Evolutionary conservation across 2,797 vertebrate genomes (phyloP).

Genomic region (Sebastes hopkinsi): DNA sequence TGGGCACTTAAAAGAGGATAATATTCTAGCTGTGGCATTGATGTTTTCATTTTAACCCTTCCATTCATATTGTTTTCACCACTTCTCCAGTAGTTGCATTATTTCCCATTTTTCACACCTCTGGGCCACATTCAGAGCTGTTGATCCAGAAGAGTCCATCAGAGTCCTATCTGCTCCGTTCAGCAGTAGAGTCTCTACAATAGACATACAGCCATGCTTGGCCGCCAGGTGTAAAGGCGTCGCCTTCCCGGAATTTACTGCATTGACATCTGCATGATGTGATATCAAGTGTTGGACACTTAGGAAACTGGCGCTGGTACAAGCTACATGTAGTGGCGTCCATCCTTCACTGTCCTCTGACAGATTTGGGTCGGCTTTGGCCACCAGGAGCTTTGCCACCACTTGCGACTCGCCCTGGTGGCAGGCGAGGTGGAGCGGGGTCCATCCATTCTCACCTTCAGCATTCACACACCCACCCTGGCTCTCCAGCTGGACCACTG

Average conservation of each 20-base stretch:
- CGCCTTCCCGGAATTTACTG: slow-evolving; percentile 74
- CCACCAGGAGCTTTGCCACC: slow-evolving; percentile 78
- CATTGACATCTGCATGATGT: slow-evolving; percentile 80
- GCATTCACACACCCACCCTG: slow-evolving; percentile 73
- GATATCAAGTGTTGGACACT: slow-evolving; percentile 83
- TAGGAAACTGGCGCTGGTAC: slow-evolving; percentile 77
- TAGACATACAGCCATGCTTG: slow-evolving; percentile 77
- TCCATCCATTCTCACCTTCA: slow-evolving; percentile 84
- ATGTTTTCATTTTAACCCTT: background rate
- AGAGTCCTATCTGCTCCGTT: slow-evolving; percentile 76
- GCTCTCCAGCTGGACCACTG: slow-evolving; percentile 81
- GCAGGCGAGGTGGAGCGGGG: slow-evolving; percentile 86
- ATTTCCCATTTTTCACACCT: slow-evolving; percentile 75
- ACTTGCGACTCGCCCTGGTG: slow-evolving; percentile 72
- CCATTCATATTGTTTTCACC: background rate
- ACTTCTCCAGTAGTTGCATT: slow-evolving; percentile 72
- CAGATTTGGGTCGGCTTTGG: slow-evolving; percentile 80
- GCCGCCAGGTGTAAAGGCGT: slow-evolving; percentile 87
- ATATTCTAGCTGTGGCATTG: background rate
- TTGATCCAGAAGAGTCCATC: slow-evolving; percentile 77
- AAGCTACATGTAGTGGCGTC: slow-evolving; percentile 87
- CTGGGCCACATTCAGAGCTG: slow-evolving; percentile 81
- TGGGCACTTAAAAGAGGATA: background rate
- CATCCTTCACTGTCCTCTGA: slow-evolving; percentile 80
- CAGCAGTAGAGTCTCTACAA: slow-evolving; percentile 84